A percentile compares a stretch with the other conserved stretches of the same genome.
These are phyloP conservation scores for Argynnis bischoffii DNA, from an alignment of 2,888 invertebrate genomes.

Conservation along the genomic window DNA sequence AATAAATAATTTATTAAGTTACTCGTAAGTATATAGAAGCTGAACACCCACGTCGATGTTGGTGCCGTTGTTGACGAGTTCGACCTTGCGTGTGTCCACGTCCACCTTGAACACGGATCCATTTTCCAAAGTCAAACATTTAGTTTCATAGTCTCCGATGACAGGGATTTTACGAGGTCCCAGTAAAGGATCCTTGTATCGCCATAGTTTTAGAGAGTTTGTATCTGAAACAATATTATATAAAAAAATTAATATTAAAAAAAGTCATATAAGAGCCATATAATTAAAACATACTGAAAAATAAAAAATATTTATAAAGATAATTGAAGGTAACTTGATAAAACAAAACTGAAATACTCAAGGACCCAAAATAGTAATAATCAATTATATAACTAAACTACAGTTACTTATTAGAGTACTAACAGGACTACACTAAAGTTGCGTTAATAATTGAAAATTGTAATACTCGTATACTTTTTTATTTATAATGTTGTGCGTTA, in stretches of 20 bases:
- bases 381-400: too few relatives aligned
- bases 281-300: too few relatives aligned
- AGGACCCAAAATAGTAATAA: too few relatives aligned
- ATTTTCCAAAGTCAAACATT: slow-evolving; percentile 80
- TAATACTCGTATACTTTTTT: too few relatives aligned
- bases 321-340: too few relatives aligned
- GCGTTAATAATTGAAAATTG: too few relatives aligned
- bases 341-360: too few relatives aligned
- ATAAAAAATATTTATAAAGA: too few relatives aligned
- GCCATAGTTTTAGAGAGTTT: slow-evolving; percentile 86
- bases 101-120: slow-evolving; percentile 79
- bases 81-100: slow-evolving; percentile 65
- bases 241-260: slow-evolving; percentile 16
- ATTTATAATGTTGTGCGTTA: too few relatives aligned
- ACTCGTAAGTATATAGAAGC: slow-evolving; percentile 77
- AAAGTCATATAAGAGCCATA: too few relatives aligned
- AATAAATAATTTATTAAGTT: slow-evolving; percentile 47
- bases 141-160: slow-evolving; percentile 84
- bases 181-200: slow-evolving; percentile 88
- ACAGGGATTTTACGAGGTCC: slow-evolving; percentile 90
- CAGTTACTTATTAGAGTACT: too few relatives aligned
- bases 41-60: slow-evolving; percentile 76
- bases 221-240: slow-evolving; percentile 76
- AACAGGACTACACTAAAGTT: too few relatives aligned
- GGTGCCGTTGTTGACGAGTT: slow-evolving; percentile 69